These are phyloP conservation scores for Nomada ferruginata DNA, from an alignment of 2,888 invertebrate species.

Conservation along the genomic window DNA sequence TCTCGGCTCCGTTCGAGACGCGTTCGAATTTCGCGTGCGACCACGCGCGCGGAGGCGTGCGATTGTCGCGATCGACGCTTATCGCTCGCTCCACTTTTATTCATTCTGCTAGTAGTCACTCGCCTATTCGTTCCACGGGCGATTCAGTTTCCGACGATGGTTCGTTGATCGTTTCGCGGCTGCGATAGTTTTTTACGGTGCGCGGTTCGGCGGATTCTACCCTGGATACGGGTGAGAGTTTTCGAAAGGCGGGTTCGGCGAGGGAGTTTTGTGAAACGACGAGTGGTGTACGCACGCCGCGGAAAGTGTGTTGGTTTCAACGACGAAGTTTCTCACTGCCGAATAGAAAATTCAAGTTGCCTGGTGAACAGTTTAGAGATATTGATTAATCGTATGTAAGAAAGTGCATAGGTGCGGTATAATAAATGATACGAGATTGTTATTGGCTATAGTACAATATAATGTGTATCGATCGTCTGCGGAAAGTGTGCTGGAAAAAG, in stretches of 20 bases:
- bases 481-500: not conserved
- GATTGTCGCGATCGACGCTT: slow-evolving; percentile 34
- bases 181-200: no score
- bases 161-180: slow-evolving; percentile 5
- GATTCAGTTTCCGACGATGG: not conserved
- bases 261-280: no score
- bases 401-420: not conserved
- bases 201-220: no score
- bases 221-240: no score
- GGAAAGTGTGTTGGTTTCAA: no score
- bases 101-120: not conserved
- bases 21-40: not conserved
- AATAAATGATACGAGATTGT: not conserved
- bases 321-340: slow-evolving; percentile 1
- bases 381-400: not conserved
- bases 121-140: not conserved
- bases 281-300: no score
- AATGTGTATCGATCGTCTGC: not conserved
- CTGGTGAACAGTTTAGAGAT: not conserved
- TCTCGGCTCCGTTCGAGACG: not conserved
- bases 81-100: slow-evolving; percentile 34
- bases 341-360: not conserved
- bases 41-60: slow-evolving; percentile 4
- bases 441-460: not conserved
- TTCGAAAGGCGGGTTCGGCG: no score